Evolutionary conservation across 2,113 vertebrate species (phyloP), one percentile per base, ranked within the genome.

Genomic region (Piprites chloris): DNA sequence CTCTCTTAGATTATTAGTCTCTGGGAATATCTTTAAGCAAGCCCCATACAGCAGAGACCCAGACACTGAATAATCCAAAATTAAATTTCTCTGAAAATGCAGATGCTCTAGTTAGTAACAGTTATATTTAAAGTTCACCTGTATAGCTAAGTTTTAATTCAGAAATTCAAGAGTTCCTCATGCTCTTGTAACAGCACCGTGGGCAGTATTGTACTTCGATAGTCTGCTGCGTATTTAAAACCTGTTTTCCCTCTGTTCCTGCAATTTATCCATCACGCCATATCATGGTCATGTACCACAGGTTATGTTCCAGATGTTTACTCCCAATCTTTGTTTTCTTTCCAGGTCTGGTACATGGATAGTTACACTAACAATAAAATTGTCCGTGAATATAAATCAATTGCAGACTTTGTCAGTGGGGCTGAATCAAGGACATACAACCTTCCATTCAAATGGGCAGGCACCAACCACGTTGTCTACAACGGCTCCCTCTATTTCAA

Each of bases 321-420:
- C 56, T 72, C 69, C 37, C 53, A 21, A 41, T 83, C 55, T 94
- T 72, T 80, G 74, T 53, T 78, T 93, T 85, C 71, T 92, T 82
- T 91, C 63, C 93, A 99, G 99, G 99, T 99, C 56, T 99, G 99
- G 99, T 99, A 99, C 81, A 99, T 99, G 99, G 99, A 99, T 90
- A 98, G 99, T 78, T 99, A 99, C 91, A 99, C 99, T 80, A 99
- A 99, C 98, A 99, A 99, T 97, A 99, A 99, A 97, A 99, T 99
- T n/a, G 99, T 99, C 26, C 99, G 99, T 10, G 99, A 99, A 89
- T 99, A 98, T 97, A 99, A 99, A 96, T 99, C 98, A 4, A 98
- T 98, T 42, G 98, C 98, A 32, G 99, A 99, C 97, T 99, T 99
- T 76, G 97, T 99, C 75, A 98, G 98, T 1, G 99, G 99, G 33